These are phyloP conservation scores for Myotis brandtii DNA, from an alignment of 2,113 vertebrate species.

Conservation along the genomic window DNA sequence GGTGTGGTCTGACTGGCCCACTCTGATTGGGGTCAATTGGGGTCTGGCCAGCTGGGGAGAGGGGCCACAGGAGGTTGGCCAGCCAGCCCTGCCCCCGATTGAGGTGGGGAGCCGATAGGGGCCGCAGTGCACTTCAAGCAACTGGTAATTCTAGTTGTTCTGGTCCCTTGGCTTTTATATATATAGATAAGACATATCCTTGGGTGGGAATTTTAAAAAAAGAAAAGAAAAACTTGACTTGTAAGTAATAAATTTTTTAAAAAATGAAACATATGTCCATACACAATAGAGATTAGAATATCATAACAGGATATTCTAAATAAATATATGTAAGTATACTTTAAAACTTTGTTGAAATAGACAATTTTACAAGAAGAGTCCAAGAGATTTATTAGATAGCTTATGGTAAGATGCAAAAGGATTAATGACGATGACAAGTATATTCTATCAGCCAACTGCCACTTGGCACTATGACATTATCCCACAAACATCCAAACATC, in stretches of 20 bases:
- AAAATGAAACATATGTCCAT: not conserved
- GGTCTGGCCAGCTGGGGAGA: too few relatives aligned
- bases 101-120: too few relatives aligned
- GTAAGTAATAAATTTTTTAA: not conserved
- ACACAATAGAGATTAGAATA: not conserved
- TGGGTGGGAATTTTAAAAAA: not conserved
- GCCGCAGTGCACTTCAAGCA: too few relatives aligned
- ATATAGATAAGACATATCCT: too few relatives aligned
- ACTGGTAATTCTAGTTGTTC: too few relatives aligned
- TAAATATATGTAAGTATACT: not conserved
- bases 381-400: slow-evolving; percentile 75
- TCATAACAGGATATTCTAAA: not conserved
- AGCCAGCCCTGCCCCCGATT: too few relatives aligned
- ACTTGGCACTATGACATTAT: not conserved
- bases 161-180: too few relatives aligned
- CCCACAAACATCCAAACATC: not conserved
- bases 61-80: too few relatives aligned
- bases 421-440: not conserved
- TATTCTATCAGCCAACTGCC: not conserved
- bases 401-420: slow-evolving; percentile 48
- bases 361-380: slow-evolving; percentile 27
- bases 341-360: slow-evolving; percentile 2
- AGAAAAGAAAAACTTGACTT: not conserved
- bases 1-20: too few relatives aligned
- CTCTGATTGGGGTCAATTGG: too few relatives aligned